Evolutionary conservation across 2,797 vertebrate species (phyloP).

Genomic region (Protosalanx chinensis): DNA sequence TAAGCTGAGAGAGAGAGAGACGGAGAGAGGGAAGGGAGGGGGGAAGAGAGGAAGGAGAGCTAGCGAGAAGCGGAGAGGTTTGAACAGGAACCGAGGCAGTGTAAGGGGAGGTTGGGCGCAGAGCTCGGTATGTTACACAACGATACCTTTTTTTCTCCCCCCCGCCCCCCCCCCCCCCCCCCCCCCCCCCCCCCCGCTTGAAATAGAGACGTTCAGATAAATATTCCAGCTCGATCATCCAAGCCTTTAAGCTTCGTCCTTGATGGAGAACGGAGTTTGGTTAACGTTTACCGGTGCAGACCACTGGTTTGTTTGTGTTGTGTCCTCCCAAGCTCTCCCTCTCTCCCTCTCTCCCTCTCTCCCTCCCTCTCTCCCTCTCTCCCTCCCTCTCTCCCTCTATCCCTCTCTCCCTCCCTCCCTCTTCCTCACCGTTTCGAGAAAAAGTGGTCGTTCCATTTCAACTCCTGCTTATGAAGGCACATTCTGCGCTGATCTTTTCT

Average conservation of each 20-base stretch:
- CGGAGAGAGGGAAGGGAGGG: slow-evolving; percentile 26
- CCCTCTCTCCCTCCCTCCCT: too few relatives aligned
- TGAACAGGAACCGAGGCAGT: neutral
- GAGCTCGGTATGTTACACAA: slow-evolving; percentile 3
- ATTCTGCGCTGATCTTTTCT: neutral
- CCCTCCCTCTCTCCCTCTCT: too few relatives aligned
- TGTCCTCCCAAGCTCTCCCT: too few relatives aligned
- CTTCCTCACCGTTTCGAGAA: neutral
- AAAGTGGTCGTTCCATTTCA: neutral
- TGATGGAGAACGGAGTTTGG: neutral
- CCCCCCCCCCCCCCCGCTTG: too few relatives aligned
- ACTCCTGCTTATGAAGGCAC: neutral
- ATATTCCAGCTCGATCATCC: too few relatives aligned
- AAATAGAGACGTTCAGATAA: too few relatives aligned
- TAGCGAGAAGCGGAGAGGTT: slow-evolving; percentile 2
- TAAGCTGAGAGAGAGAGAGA: slow-evolving; percentile 43
- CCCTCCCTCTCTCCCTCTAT: too few relatives aligned
- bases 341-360: too few relatives aligned
- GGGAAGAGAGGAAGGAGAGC: neutral
- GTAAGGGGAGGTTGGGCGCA: slow-evolving; percentile 1
- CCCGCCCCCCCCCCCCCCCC: too few relatives aligned
- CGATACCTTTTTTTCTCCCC: too few relatives aligned
- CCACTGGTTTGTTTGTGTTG: too few relatives aligned
- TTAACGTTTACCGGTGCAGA: too few relatives aligned
- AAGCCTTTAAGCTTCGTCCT: neutral